A percentile compares a stretch with the other conserved stretches of the same genome.
phyloP scores from a whole-genome alignment of 2,113 vertebrate species.

The Petromus typicus region DNA sequence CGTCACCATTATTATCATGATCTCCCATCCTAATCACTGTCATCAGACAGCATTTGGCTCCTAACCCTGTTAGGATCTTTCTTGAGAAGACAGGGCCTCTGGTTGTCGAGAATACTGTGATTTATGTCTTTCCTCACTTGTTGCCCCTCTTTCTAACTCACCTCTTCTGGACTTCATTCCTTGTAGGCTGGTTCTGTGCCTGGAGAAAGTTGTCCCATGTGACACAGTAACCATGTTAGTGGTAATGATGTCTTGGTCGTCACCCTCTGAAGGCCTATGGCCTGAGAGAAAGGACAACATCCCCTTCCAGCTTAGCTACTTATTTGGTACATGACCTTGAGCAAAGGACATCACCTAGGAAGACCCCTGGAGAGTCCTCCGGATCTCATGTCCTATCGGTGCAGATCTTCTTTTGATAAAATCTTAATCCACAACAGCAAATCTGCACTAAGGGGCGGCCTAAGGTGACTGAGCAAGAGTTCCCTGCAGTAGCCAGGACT shows the following conservation, averaged over 20 bases:
- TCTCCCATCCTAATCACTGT: fast-evolving
- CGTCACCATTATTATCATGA: fast-evolving
- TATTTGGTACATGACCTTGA: background rate
- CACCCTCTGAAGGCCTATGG: background rate
- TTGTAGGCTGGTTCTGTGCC: background rate
- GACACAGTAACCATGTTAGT: background rate
- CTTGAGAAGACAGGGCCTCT: background rate
- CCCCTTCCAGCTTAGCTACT: background rate
- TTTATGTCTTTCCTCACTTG: background rate
- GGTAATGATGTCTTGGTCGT: background rate
- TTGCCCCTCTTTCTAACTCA: background rate
- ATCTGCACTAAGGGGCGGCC: background rate
- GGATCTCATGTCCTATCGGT: background rate
- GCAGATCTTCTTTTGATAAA: background rate
- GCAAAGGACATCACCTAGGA: background rate
- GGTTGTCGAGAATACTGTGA: background rate
- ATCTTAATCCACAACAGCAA: background rate
- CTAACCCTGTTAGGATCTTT: background rate
- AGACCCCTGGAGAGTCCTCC: background rate
- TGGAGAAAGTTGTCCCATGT: background rate
- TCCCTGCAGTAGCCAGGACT: background rate
- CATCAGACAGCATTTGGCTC: background rate
- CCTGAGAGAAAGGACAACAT: background rate
- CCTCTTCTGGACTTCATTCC: background rate
- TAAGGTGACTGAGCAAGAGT: background rate